Percentiles rank a stretch among this genome's conserved stretches.
Conservation (phyloP, 92 coral and sea anemone species). For the Scolanthus callimorphus region DNA sequence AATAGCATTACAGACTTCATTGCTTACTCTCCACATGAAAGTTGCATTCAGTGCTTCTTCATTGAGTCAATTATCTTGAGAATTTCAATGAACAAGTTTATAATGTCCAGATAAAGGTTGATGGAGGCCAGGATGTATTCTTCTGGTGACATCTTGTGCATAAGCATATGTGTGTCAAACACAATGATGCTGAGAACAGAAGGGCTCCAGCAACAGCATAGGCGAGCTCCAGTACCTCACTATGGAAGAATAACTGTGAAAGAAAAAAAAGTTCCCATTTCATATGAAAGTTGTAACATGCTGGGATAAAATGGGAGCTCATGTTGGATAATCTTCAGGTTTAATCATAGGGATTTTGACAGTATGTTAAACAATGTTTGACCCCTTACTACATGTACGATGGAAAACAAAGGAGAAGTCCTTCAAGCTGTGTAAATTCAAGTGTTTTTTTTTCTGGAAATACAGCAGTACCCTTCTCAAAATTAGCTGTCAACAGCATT, state of each 20-base stretch:
- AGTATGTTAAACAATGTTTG: too few species aligned
- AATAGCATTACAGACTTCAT: too few species aligned
- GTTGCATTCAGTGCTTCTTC: constrained; percentile 81
- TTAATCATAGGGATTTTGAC: too few species aligned
- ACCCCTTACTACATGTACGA: too few species aligned
- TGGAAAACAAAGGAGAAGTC: too few species aligned
- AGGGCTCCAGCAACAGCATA: constrained; percentile 93
- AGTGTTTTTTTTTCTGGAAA: too few species aligned
- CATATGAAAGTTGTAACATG: neutral
- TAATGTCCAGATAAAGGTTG: constrained; percentile 93
- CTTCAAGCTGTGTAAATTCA: too few species aligned
- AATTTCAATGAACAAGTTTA: constrained; percentile 89
- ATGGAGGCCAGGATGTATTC: constrained; percentile 97
- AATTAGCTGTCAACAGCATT: too few species aligned
- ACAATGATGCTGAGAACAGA: constrained; percentile 93
- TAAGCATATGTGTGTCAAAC: constrained; percentile 96
- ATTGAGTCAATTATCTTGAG: constrained; percentile 86
- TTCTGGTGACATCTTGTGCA: constrained; percentile 97
- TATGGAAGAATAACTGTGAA: constrained; percentile 89
- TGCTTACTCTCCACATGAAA: too few species aligned
- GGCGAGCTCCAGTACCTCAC: constrained; percentile 91
- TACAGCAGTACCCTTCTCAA: too few species aligned
- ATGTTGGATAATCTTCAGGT: too few species aligned
- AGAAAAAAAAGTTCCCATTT: neutral
- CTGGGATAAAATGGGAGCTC: neutral